Evolutionary conservation across 2,113 vertebrate species (phyloP).

Genomic region (Poicephalus meyeri): DNA sequence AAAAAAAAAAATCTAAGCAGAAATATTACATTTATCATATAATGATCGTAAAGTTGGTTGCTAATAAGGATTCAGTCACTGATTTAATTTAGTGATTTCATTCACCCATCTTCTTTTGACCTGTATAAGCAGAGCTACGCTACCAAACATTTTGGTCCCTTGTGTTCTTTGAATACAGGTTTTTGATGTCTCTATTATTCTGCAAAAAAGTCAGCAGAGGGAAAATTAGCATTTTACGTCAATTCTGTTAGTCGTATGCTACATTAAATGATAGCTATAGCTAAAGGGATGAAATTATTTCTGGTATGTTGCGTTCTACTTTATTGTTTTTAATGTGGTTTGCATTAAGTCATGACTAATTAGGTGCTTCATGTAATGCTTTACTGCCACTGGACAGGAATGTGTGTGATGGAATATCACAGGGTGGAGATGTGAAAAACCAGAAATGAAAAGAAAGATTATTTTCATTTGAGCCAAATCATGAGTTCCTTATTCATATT

Average conservation of each 20-base stretch:
- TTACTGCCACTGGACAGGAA: background rate
- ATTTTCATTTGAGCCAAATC: background rate
- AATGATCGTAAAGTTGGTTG: background rate
- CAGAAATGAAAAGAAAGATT: fast-evolving
- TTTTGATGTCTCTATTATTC: background rate
- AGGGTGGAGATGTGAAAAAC: background rate
- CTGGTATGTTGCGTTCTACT: background rate
- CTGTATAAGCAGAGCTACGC: background rate
- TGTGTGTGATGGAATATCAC: background rate
- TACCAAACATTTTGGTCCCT: background rate
- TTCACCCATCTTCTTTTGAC: background rate
- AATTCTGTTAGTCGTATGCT: background rate
- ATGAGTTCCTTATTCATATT: background rate
- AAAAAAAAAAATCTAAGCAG: background rate
- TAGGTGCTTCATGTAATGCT: background rate
- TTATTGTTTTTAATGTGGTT: background rate
- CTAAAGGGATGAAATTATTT: constrained; percentile 1
- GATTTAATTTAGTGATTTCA: background rate
- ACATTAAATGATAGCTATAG: background rate
- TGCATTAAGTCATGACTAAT: background rate
- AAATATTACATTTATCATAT: background rate
- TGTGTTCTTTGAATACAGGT: background rate
- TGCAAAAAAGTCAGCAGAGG: background rate
- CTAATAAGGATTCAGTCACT: background rate
- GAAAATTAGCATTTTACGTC: constrained; percentile 1